A percentile compares a stretch with the other conserved stretches of the same genome.
These are phyloP conservation scores for Euleptes europaea DNA, from an alignment of 2,113 vertebrate genomes.

Conservation along the genomic window DNA sequence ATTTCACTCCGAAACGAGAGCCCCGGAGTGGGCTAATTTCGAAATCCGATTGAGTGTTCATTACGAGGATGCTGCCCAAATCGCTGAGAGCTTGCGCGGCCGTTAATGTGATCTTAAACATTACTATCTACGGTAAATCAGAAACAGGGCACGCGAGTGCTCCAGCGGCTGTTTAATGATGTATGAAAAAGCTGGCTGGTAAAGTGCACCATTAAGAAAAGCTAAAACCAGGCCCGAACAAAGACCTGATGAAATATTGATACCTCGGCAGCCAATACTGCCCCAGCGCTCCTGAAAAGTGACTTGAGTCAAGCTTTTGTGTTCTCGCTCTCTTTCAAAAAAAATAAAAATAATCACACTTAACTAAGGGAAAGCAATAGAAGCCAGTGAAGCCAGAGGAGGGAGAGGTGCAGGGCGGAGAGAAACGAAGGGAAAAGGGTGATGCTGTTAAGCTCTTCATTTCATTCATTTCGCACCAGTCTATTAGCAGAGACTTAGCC, in stretches of 20 bases:
- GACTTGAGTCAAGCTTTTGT: constrained; percentile 32
- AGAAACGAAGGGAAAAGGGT: neutral
- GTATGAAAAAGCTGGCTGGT: constrained; percentile 83
- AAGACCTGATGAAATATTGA: constrained; percentile 76
- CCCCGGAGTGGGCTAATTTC: constrained; percentile 69
- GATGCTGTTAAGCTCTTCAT: neutral
- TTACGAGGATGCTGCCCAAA: constrained; percentile 72
- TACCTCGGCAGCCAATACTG: constrained; percentile 67
- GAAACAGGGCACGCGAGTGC: constrained; percentile 68
- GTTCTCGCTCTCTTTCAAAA: neutral
- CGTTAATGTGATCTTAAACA: constrained; percentile 78
- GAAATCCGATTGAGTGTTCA: constrained; percentile 74
- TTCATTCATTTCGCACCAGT: neutral
- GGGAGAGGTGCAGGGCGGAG: neutral
- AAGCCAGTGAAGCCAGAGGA: neutral
- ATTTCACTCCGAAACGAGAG: constrained; percentile 66
- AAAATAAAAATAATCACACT: constrained; percentile 22
- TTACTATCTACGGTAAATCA: constrained; percentile 79
- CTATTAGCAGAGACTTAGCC: constrained; percentile 20
- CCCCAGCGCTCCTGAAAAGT: constrained; percentile 59
- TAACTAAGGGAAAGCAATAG: constrained; percentile 35
- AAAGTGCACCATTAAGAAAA: constrained; percentile 91
- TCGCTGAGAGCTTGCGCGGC: constrained; percentile 71
- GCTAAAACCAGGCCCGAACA: constrained; percentile 73
- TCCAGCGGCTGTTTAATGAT: constrained; percentile 87